phyloP scores from a whole-genome alignment of 2,797 vertebrate genomes.

The Poeciliopsis gracilis region DNA sequence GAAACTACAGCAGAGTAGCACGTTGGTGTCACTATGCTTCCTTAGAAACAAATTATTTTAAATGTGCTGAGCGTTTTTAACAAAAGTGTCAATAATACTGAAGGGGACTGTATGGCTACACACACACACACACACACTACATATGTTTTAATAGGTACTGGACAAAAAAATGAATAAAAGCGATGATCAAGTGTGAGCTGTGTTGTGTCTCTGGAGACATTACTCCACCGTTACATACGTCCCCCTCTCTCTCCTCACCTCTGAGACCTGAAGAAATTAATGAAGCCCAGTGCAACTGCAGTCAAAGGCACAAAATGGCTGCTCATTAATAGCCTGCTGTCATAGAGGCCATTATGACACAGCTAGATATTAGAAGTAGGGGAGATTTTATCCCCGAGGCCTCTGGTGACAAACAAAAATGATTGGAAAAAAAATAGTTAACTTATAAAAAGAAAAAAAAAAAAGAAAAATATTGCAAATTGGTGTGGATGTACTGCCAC shows the following conservation, averaged over 20 bases:
- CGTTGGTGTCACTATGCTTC: background rate
- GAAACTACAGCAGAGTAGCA: background rate
- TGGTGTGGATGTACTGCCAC: slow-evolving; percentile 5
- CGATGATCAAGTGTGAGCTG: slow-evolving; percentile 27
- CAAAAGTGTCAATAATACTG: background rate
- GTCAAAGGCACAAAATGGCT: slow-evolving; percentile 79
- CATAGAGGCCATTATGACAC: slow-evolving; percentile 65
- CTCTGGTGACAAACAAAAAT: slow-evolving; percentile 52
- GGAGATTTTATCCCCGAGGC: slow-evolving; percentile 44
- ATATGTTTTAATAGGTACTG: background rate
- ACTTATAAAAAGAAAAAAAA: slow-evolving; percentile 1
- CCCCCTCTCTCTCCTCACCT: slow-evolving; percentile 37
- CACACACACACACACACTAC: background rate
- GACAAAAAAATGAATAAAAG: background rate
- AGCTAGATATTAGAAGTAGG: slow-evolving; percentile 59
- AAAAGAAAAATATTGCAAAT: slow-evolving; percentile 2
- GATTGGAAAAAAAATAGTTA: slow-evolving; percentile 34
- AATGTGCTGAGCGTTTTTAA: background rate
- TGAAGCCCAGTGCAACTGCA: slow-evolving; percentile 77
- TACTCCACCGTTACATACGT: slow-evolving; percentile 27
- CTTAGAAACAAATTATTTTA: background rate
- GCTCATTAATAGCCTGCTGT: slow-evolving; percentile 79
- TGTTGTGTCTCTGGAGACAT: slow-evolving; percentile 51
- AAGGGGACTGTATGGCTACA: background rate
- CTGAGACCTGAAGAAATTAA: slow-evolving; percentile 70